phyloP scores from a whole-genome alignment of 2,888 invertebrate genomes.

The Brachyopa scutellaris region DNA sequence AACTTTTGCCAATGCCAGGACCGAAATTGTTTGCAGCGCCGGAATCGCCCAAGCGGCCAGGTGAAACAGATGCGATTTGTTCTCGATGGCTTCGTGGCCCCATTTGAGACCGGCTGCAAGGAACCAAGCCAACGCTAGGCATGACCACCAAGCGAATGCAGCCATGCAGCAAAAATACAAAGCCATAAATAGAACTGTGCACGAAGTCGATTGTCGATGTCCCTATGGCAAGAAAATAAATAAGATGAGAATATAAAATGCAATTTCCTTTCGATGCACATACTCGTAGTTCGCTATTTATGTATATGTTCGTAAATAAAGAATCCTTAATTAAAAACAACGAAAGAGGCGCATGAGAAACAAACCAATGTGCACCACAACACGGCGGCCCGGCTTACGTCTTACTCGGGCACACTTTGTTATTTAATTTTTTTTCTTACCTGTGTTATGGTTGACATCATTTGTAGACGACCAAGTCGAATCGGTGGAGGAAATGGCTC shows the following conservation, averaged over 20 bases:
- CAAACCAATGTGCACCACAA: not conserved
- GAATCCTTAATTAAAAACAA: conserved; percentile 66
- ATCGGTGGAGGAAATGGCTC: conserved; percentile 89
- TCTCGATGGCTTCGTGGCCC: conserved; percentile 99
- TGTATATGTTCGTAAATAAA: conserved; percentile 8
- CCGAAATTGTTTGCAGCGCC: conserved; percentile 96
- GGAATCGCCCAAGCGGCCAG: conserved; percentile 99
- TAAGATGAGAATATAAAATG: conserved; percentile 32
- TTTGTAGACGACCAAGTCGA: conserved; percentile 87
- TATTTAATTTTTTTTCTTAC: conserved; percentile 83
- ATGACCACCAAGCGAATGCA: conserved; percentile 98
- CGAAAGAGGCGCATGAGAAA: not conserved
- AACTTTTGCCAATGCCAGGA: conserved; percentile 96
- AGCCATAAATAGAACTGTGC: conserved; percentile 97
- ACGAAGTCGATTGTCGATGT: conserved; percentile 83
- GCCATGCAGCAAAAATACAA: conserved; percentile 98
- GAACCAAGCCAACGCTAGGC: conserved; percentile 97
- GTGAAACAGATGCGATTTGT: conserved; percentile 98
- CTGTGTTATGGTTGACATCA: conserved; percentile 93
- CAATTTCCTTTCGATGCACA: conserved; percentile 24
- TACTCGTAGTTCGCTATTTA: not conserved
- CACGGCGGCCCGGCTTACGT: too few species aligned
- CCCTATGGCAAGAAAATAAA: conserved; percentile 76
- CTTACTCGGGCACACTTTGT: conserved; percentile 23
- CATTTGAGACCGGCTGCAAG: conserved; percentile 97